Conservation (phyloP, 2,888 invertebrate genomes). For the Chalcis sispes region DNA sequence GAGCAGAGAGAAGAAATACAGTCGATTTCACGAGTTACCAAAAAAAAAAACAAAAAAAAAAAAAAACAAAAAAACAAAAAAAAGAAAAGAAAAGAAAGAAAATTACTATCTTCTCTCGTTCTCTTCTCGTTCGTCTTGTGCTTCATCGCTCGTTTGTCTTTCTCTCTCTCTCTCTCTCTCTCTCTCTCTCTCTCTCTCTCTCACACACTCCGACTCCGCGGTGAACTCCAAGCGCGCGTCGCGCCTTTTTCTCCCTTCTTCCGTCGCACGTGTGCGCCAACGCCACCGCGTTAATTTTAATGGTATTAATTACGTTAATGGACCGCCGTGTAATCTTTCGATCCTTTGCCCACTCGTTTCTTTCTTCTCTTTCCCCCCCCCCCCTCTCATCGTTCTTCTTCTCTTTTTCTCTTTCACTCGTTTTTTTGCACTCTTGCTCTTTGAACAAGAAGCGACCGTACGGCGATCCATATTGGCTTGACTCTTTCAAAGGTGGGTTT, state of each 20-base stretch:
- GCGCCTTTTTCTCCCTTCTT: too few relatives aligned
- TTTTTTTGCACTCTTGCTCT: neutral
- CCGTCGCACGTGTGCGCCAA: neutral
- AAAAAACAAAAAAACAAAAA: conserved; percentile 28
- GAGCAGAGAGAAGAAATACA: conserved; percentile 22
- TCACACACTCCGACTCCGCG: too few relatives aligned
- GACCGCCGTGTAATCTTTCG: conserved; percentile 64
- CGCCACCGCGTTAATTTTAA: conserved; percentile 68
- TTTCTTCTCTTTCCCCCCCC: conserved; percentile 12
- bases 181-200: too few relatives aligned
- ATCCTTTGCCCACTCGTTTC: conserved; percentile 43
- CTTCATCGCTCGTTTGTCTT: too few relatives aligned
- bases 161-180: too few relatives aligned
- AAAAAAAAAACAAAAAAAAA: conserved; percentile 26
- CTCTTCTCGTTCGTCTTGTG: neutral
- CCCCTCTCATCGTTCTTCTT: neutral
- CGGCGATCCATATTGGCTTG: conserved; percentile 28
- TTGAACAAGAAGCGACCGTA: neutral
- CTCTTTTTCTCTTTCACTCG: neutral
- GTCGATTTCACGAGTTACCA: conserved; percentile 32
- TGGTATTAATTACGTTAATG: conserved; percentile 74
- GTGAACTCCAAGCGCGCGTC: too few relatives aligned
- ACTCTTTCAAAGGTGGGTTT: conserved; percentile 3
- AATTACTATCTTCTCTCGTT: conserved; percentile 5
- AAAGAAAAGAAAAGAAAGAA: conserved; percentile 2